Evolutionary conservation across 2,113 vertebrate species (phyloP), one percentile per base, ranked within the genome.

Genomic region (Neolamprologus tretocephalus): DNA sequence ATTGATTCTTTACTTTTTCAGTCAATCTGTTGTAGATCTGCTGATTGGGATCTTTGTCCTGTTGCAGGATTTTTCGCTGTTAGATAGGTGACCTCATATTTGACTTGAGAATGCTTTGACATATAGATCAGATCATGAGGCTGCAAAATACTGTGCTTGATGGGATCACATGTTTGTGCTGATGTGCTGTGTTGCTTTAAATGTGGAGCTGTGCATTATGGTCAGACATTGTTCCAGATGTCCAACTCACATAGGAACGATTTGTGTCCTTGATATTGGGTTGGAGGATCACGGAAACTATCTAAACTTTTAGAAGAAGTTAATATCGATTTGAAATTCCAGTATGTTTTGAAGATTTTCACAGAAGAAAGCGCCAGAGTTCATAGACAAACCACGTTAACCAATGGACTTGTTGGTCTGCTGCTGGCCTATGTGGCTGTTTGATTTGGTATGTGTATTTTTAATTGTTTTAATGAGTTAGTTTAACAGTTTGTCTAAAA

Each of bases 231-330:
- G 21, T 47, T 73, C 3, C 68, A 73, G 63, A 47, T 2, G 21
- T 28, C 63, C 63, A 21, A 3, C 33, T 37, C 19, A 3, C 61
- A 66, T 21, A 66, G 33, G 61, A 37, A 0, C 1, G 19, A 66
- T 21, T 66, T 5, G 61, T 37, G 11, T 68, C 61, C 7, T 40
- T 68, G 63, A 68, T 68, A 23, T 14, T 21, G 35, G 63, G 35
- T 23, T 6, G 63, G 35, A 40, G n/a, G 19, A 0, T 68, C 19
- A 40, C 19, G 0, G 1, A 23, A 71, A 4, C 66, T 14, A 45
- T 42, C n/a, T 2, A 23, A 71, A 71, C 33, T 66, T 66, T 66
- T 66, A 66, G 33, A 42, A 42, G 66, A 23, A 23, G 12, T 23
- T 42, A 42, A 42, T 3, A 71, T 42, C 5, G 2, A 14, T 42